phyloP scores from a whole-genome alignment of 2,113 vertebrate species.

The Corythaixoides concolor region DNA sequence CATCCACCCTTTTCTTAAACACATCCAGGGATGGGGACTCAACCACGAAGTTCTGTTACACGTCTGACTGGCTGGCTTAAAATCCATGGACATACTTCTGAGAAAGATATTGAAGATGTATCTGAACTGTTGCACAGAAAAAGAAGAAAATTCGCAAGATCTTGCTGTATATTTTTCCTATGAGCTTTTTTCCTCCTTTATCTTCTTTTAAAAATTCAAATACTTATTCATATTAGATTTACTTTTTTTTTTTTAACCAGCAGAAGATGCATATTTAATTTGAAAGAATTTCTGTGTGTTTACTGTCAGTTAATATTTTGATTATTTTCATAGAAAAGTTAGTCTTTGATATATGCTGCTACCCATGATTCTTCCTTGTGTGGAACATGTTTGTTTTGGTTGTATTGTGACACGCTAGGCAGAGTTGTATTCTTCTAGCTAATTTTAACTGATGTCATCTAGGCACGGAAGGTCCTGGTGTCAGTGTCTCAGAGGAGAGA shows the following conservation, averaged over 20 bases:
- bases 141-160: neutral
- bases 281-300: neutral
- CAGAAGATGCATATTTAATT: neutral
- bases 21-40: too few relatives aligned
- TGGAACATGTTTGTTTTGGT: neutral
- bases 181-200: neutral
- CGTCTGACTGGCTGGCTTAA: neutral
- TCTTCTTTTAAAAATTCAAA: neutral
- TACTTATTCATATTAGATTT: neutral
- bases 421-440: neutral
- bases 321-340: neutral
- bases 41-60: neutral
- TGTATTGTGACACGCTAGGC: neutral
- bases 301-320: neutral
- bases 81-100: neutral
- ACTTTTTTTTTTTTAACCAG: neutral
- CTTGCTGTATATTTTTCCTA: neutral
- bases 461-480: constrained; percentile 92
- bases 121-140: neutral
- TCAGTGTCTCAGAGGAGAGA: constrained; percentile 88
- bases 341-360: neutral
- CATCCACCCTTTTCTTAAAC: too few relatives aligned
- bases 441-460: neutral
- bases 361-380: neutral
- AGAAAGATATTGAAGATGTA: neutral